Base-by-base conservation (phyloP, 2,113 vertebrate genomes). In the Gymnorhina tibicen region DNA sequence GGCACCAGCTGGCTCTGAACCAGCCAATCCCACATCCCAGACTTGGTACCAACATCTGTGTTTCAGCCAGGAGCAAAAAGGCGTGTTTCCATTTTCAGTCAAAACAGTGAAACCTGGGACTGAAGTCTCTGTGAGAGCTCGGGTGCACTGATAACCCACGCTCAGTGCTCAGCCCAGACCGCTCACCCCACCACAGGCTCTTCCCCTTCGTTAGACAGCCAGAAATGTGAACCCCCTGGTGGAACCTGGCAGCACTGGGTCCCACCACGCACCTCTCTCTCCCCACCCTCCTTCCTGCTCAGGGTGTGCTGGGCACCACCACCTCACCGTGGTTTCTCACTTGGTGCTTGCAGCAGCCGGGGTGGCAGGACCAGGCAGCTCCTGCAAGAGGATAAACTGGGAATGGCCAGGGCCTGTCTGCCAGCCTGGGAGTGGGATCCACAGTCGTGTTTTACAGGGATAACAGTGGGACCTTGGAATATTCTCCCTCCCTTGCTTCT, bases 301-400 rank as follows among this genome's bases (percentile, higher is more conserved):
- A 2, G 3, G 44, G 11, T 2, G 1, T 11, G 6, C n/a, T 32
- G 79, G 32, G 16, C 64, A 10, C 49, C 35, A 41, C 20, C 35
- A 9, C 19, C 35, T 85, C 22, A 13, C 26, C 0, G 0, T 27
- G 16, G 13, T 46, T 85, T 55, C 79, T 67, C 24, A 18, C 41
- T 44, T 1, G 1, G 14, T 72, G 35, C 35, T 78, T 30, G 30
- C 5, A 13, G 9, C 0, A 10, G 23, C 20, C 13, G 42, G 28
- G 9, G 15, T 14, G 27, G 30, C 52, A 68, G 72, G 53, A 70
- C 21, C 35, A 72, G 44, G 35, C 52, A 82, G 47, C 22, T 35
- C 35, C 42, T 26, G 27, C 0, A 0, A 55, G 5, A 72, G 12
- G 39, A 33, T 23, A 35, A 41, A 44, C 0, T 0, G 5, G 30